A percentile compares a stretch with the other conserved stretches of the same genome.
Conservation (phyloP, 2,888 invertebrate genomes). For the Pherbina coryleti region DNA sequence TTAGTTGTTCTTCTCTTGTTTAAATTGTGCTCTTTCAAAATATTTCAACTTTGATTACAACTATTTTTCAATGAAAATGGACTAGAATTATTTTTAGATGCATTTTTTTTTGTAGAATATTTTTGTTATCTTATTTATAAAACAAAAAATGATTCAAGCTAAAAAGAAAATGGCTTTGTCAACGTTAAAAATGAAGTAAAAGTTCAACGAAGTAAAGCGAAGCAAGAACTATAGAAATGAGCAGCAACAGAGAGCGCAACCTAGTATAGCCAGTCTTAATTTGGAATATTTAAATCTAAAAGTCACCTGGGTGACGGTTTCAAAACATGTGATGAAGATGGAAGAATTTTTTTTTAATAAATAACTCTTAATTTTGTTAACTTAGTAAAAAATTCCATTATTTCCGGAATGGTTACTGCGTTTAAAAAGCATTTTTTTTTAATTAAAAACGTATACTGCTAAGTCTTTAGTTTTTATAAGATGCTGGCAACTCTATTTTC, state of each 20-base stretch:
- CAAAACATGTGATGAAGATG: too few species aligned
- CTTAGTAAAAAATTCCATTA: too few species aligned
- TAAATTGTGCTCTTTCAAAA: constrained; percentile 45
- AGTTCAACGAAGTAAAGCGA: background rate
- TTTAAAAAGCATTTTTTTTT: background rate
- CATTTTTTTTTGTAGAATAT: constrained; percentile 32
- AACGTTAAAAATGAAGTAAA: background rate
- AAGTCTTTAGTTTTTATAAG: constrained; percentile 22
- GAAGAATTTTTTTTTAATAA: too few species aligned
- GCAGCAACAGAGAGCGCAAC: constrained; percentile 10
- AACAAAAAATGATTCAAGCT: constrained; percentile 1
- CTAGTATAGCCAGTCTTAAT: background rate
- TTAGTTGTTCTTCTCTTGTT: constrained; percentile 39
- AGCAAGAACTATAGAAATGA: background rate
- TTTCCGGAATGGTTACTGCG: background rate
- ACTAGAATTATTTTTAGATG: constrained; percentile 46
- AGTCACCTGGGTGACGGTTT: too few species aligned
- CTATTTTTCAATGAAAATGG: constrained; percentile 50
- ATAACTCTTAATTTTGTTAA: too few species aligned
- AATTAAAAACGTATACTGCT: constrained; percentile 28
- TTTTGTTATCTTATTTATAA: background rate
- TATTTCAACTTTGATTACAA: constrained; percentile 35
- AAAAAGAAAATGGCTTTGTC: constrained; percentile 20
- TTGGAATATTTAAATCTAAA: too few species aligned
- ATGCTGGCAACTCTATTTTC: constrained; percentile 9